Evolutionary conservation across 2,113 vertebrate genomes (phyloP), one percentile per base, ranked within the genome.

Genomic region (Phrynosoma blainvillii): DNA sequence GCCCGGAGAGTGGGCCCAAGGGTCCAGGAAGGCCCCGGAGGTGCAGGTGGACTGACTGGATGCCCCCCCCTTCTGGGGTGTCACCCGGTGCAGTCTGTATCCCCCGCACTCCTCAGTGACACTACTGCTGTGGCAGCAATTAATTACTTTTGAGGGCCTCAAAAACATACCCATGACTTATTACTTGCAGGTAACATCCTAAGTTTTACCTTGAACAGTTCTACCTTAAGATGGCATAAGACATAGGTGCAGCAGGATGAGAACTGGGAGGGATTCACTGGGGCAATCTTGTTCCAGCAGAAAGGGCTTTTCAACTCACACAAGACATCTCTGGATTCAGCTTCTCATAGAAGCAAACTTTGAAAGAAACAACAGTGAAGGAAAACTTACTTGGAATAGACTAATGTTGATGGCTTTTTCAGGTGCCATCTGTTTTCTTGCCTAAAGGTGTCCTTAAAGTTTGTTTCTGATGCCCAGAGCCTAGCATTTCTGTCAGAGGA

Each of bases 361-460:
- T 62, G 54, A 81, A 74, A 59, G 30, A 81, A 87, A 8, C 1
- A 73, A 18, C 52, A 71, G 36, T 27, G 36, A 85, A 70, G 56
- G 78, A 66, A 92, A 88, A 86, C 70, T 42, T 87, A 90, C 84
- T 56, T 92, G 92, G 59, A 92, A 90, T 88, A 87, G 66, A 83
- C 47, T 79, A 93, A 93, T n/a, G 88, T 91, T 11, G 82, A 62
- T 16, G 93, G 80, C 4, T 92, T 93, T 16, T 79, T 59, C 52
- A 96, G 87, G 52, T 89, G 93, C 95, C 96, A 95, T 59, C 42
- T 87, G 40, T 59, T 75, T 71, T 90, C 89, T 82, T 97, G 94
- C 30, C 94, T 95, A 85, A 95, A 96, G 13, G 42, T 82, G 9
- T 94, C 96, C 85, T 95, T 91, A 20, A 59, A 87, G 36, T 73